These are phyloP conservation scores for Saguinus imperator DNA, from an alignment of 2,113 vertebrate species.

Conservation along the genomic window DNA sequence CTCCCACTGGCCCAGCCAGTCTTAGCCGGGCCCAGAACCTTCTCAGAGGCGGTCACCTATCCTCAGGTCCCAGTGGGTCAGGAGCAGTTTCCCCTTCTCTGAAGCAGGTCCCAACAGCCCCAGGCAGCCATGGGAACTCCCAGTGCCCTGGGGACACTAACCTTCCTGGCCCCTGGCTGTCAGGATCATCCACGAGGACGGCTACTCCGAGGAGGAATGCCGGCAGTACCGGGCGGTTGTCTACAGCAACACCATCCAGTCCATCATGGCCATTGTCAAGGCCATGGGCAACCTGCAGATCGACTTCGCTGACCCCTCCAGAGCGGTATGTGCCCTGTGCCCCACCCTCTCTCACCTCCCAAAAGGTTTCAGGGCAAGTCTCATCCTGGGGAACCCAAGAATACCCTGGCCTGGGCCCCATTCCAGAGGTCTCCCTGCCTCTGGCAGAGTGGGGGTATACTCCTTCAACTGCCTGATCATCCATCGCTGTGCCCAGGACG, in stretches of 20 bases:
- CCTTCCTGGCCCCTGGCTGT: background rate
- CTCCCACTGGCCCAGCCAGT: background rate
- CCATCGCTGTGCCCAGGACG: conserved; percentile 87
- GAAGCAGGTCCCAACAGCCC: background rate
- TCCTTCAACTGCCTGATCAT: background rate
- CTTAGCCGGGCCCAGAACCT: background rate
- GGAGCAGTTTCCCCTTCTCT: background rate
- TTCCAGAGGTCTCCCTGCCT: background rate
- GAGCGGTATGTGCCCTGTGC: conserved; percentile 85
- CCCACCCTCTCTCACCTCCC: background rate
- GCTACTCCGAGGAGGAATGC: conserved; percentile 98
- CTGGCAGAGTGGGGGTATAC: background rate
- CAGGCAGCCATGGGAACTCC: background rate
- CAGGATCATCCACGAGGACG: conserved; percentile 97
- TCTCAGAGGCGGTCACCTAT: background rate
- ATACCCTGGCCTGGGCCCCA: background rate
- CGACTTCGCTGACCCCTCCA: conserved; percentile 89
- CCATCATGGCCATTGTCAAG: conserved; percentile 98
- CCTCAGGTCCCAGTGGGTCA: background rate
- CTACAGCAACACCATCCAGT: conserved; percentile 99
- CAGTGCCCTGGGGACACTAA: background rate
- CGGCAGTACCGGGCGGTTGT: conserved; percentile 98
- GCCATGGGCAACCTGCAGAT: conserved; percentile 97
- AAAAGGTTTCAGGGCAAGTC: background rate
- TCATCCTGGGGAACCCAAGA: background rate